Conservation (phyloP, 2,113 vertebrate species). For the Columbina picui region DNA sequence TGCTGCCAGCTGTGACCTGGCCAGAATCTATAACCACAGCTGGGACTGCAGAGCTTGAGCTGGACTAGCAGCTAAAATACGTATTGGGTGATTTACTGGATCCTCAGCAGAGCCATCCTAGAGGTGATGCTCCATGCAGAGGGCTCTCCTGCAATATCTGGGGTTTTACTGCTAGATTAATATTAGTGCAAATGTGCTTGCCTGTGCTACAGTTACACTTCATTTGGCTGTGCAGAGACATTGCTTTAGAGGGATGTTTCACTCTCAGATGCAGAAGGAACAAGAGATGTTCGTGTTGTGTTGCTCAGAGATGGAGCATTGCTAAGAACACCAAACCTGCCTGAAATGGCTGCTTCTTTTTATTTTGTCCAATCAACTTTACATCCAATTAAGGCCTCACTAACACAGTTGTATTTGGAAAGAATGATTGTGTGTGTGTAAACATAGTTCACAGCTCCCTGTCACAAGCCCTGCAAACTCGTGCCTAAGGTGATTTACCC, state of each 20-base stretch:
- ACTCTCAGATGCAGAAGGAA: not conserved
- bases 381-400: not conserved
- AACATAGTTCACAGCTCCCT: not conserved
- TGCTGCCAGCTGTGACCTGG: not conserved
- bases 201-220: not conserved
- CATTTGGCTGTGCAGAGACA: not conserved
- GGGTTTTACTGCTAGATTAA: not conserved
- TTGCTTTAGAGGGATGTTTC: accelerated
- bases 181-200: accelerated
- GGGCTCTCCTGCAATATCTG: not conserved
- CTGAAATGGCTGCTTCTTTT: accelerated
- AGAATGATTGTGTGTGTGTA: accelerated
- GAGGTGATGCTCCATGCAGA: not conserved
- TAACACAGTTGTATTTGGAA: not conserved
- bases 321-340: accelerated
- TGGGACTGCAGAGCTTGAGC: not conserved
- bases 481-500: not conserved
- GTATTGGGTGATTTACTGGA: not conserved
- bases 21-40: not conserved
- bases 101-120: not conserved
- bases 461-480: not conserved
- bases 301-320: not conserved
- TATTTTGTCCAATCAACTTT: not conserved
- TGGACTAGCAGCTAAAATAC: not conserved
- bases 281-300: not conserved